Conservation (phyloP, 1,140 invertebrate genomes). For the Pseudomyrmex sp. region DNA sequence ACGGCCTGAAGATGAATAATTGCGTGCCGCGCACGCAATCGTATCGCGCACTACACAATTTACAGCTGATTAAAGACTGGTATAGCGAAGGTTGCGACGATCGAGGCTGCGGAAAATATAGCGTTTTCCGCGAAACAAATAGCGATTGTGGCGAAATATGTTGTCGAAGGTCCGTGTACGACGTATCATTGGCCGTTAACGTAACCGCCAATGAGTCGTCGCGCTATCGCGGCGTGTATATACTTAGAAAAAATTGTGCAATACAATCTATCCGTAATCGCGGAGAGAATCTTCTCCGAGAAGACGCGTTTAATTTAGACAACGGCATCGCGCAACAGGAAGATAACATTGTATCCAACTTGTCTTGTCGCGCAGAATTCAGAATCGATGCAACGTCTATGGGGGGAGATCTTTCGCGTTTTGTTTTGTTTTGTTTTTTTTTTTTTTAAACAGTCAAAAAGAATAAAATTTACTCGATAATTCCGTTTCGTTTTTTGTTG, state of each 20-base stretch:
- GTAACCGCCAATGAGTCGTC: conserved; percentile 36
- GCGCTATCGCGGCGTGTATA: conserved; percentile 21
- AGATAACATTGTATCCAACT: conserved; percentile 5
- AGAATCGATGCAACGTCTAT: neutral
- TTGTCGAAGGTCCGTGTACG: neutral
- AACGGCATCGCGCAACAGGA: neutral
- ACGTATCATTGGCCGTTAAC: conserved; percentile 6
- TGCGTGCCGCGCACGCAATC: neutral
- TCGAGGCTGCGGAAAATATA: neutral
- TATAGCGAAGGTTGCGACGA: neutral
- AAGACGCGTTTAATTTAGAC: neutral
- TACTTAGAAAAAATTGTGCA: conserved; percentile 38
- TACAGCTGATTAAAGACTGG: conserved; percentile 16
- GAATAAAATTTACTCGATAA: neutral
- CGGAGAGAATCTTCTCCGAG: neutral
- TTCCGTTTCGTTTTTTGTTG: neutral
- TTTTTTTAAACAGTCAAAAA: too few relatives aligned
- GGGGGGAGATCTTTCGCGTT: neutral
- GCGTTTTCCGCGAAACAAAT: conserved; percentile 31
- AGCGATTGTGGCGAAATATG: conserved; percentile 1
- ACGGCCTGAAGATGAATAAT: conserved; percentile 13
- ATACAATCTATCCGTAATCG: conserved; percentile 17
- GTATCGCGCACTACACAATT: conserved; percentile 12
- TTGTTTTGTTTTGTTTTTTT: neutral
- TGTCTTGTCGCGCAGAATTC: conserved; percentile 9